phyloP scores from a whole-genome alignment of 2,888 invertebrate species.

The Tachina lurida region DNA sequence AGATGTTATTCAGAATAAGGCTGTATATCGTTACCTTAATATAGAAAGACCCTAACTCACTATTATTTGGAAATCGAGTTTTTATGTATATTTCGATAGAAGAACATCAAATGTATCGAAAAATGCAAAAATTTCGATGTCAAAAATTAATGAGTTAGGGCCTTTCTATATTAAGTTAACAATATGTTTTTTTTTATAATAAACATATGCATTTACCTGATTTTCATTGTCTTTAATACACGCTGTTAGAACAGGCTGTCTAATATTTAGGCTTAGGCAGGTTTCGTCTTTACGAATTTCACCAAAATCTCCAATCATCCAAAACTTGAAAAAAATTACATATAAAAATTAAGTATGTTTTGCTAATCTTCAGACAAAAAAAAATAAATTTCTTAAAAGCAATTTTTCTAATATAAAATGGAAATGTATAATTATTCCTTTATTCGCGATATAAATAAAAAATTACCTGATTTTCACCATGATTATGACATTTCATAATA shows the following conservation, averaged over 20 bases:
- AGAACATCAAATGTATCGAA: neutral
- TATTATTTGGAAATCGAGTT: no score
- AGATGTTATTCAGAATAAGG: no score
- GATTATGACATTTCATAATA: constrained; percentile 97
- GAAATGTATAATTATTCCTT: no score
- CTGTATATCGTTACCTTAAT: no score
- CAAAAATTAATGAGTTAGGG: neutral
- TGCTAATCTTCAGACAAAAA: no score
- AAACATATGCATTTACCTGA: neutral
- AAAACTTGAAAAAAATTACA: constrained; percentile 1
- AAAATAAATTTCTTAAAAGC: no score
- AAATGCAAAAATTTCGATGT: neutral
- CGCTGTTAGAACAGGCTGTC: neutral
- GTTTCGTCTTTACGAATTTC: constrained; percentile 29
- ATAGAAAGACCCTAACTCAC: no score
- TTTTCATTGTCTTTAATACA: neutral
- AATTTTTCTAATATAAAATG: no score
- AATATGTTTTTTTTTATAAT: no score
- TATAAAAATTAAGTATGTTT: neutral
- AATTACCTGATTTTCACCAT: constrained; percentile 92
- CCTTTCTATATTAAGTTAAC: no score
- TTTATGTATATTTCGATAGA: neutral
- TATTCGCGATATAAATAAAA: neutral
- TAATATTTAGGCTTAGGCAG: neutral
- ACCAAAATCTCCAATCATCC: constrained; percentile 5